Evolutionary conservation across 2,113 vertebrate species (phyloP), one percentile per base, ranked within the genome.

Genomic region (Prunella fulvescens): DNA sequence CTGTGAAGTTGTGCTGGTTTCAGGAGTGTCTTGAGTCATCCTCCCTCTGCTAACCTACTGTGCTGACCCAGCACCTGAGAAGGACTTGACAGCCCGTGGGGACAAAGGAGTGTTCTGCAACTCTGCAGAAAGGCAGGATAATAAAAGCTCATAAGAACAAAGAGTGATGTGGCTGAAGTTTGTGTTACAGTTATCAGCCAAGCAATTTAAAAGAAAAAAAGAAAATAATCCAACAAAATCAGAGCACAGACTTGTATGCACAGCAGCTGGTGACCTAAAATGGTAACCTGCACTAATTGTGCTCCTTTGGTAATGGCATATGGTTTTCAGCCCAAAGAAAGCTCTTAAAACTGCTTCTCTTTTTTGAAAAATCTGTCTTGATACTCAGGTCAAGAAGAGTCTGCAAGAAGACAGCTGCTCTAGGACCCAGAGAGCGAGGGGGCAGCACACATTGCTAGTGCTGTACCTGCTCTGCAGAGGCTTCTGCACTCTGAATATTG

Each of bases 41-140:
- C 17, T 86, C 12, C 39, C 54, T 70, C 60, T 86, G 85, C 67
- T 95, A 81, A 78, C 51, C 69, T 95, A 42, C 79, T 92, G 78
- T 91, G 81, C 67, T 86, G 79, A 92, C 48, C 70, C 90, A 83
- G 74, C 3, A 5, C 85, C 64, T 83, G 60, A 88, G 82, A 31
- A 93, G 35, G 64, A 80, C 60, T 37, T 78, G 60, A 40, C 14
- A 37, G 60, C 25, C 51, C 28, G 3, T 54, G 50, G 66, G 64
- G 35, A 58, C 40, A 78, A 60, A 57, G 47, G 29, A 37, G 13
- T 31, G 33, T 67, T 90, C 51, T 64, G 79, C 8, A 8, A 13
- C 48, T 70, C 40, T 56, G 25, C 12, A 81, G 67, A 83, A 74
- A 84, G n/a, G 37, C 51, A 64, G 60, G 19, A 31, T 53, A 73